Conservation (phyloP, 1,140 invertebrate species). For the Euura lappo region DNA sequence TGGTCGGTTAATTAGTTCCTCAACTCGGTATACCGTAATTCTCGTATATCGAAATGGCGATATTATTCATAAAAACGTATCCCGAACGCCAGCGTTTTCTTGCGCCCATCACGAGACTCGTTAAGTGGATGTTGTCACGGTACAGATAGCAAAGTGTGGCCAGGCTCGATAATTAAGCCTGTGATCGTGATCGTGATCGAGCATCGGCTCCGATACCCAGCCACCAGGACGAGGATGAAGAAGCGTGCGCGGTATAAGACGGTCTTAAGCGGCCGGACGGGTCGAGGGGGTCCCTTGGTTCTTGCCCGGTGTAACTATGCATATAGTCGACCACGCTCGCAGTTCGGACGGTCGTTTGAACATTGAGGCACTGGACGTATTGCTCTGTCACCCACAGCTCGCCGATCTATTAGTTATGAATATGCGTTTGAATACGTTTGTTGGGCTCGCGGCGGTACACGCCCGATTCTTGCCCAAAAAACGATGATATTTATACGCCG, state of each 20-base stretch:
- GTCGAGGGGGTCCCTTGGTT: not conserved
- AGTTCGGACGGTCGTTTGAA: constrained; percentile 24
- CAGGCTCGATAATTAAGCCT: not conserved
- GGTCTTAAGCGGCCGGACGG: constrained; percentile 2
- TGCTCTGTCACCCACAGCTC: constrained; percentile 55
- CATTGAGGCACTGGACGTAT: constrained; percentile 56
- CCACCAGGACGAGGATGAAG: not conserved
- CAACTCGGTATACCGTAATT: not conserved
- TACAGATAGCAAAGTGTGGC: not conserved
- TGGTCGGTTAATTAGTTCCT: not conserved
- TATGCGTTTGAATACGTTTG: constrained; percentile 19
- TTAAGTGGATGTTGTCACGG: not conserved
- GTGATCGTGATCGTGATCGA: not conserved
- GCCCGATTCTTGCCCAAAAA: constrained; percentile 27
- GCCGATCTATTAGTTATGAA: constrained; percentile 61
- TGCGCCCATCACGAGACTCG: not conserved
- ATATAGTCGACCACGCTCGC: not conserved
- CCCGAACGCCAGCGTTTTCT: not conserved
- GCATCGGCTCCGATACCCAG: not conserved
- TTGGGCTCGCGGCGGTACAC: constrained; percentile 54
- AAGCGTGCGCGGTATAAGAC: not conserved
- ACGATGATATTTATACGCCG: not conserved
- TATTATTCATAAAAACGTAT: not conserved
- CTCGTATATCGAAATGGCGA: not conserved
- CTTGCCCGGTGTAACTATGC: not conserved